phyloP scores from a whole-genome alignment of 2,797 vertebrate genomes.

The Lepilemur ruficaudatus region DNA sequence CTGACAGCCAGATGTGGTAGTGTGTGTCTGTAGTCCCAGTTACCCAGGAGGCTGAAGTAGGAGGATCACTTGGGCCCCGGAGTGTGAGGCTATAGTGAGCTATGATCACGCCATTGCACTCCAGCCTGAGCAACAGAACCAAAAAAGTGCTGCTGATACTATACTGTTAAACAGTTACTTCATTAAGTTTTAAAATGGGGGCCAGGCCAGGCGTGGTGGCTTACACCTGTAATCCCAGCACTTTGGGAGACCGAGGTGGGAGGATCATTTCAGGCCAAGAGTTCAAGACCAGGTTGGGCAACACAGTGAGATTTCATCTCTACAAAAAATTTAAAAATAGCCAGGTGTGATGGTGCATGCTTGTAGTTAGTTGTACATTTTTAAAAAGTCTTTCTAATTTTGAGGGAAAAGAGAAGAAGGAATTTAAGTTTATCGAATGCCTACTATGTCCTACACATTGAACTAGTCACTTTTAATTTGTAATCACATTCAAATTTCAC shows the following conservation, averaged over 20 bases:
- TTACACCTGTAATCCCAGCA: neutral
- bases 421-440: conserved; percentile 18
- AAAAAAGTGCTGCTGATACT: neutral
- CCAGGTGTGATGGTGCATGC: neutral
- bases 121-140: neutral
- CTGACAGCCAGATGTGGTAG: neutral
- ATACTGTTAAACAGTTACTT: neutral
- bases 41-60: neutral
- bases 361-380: neutral
- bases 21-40: neutral
- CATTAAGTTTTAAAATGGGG: neutral
- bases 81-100: neutral
- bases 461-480: neutral
- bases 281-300: neutral
- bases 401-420: neutral
- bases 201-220: neutral
- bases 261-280: neutral
- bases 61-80: neutral
- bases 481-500: neutral
- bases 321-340: neutral
- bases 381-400: neutral
- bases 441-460: neutral
- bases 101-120: neutral
- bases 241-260: neutral
- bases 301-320: neutral